Evolutionary conservation across 92 coral and sea anemone species (phyloP).

Genomic region (Parazoanthus atlanticus): DNA sequence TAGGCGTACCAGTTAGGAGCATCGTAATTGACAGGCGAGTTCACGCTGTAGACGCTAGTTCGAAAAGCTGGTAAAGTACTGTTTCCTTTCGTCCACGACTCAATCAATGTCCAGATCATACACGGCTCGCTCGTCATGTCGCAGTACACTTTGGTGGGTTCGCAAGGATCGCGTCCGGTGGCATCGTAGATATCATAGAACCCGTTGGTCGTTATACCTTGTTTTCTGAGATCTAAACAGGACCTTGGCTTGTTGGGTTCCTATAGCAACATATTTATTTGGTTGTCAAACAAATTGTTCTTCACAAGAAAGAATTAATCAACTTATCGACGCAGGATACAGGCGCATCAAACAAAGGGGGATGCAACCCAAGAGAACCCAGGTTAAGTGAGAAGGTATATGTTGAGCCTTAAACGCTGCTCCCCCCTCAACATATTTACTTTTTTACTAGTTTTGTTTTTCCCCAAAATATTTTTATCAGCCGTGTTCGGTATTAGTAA

Average conservation of each 20-base stretch:
- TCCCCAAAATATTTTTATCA: no score
- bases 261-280: not conserved
- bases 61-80: not conserved
- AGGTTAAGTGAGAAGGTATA: no score
- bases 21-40: slow-evolving; percentile 36
- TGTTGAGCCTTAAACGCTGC: no score
- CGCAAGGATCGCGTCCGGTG: slow-evolving; percentile 1
- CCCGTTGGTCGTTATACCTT: not conserved
- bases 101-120: slow-evolving; percentile 35
- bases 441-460: no score
- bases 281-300: not conserved
- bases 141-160: slow-evolving; percentile 26
- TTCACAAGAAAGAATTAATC: not conserved
- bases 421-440: no score
- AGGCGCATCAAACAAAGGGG: no score
- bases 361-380: no score
- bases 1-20: slow-evolving; percentile 40
- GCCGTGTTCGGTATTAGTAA: no score
- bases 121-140: slow-evolving; percentile 40
- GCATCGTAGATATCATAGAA: slow-evolving; percentile 14
- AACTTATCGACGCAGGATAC: not conserved
- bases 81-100: slow-evolving; percentile 11
- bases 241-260: not conserved
- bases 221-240: slow-evolving; percentile 5
- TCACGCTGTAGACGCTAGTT: not conserved